Base-by-base conservation (phyloP, 2,113 vertebrate genomes). In the Eublepharis macularius region DNA sequence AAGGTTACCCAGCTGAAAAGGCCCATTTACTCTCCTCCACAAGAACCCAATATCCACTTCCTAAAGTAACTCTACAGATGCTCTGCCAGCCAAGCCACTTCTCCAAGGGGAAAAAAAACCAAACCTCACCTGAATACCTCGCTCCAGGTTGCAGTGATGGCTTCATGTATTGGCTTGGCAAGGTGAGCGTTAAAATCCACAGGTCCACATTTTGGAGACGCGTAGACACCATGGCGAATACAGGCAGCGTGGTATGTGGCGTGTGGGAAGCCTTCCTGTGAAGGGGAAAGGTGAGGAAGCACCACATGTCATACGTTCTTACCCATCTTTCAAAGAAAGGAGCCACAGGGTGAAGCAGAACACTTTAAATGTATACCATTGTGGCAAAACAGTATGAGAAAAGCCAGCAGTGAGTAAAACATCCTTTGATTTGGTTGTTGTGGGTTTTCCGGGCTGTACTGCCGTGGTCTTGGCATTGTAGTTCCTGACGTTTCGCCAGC, bases 151-250 rank as follows among this genome's bases (percentile, higher is more conserved):
- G 21, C 17, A 29, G 41, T 39, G 3, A 88, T 16, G 17, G 45
- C 54, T 26, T 24, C 45, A 24, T 41, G 29, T 24, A 91, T 51
- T 2, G 89, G 90, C 3, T 39, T 32, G 1, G 87, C 51, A 2
- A 91, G 86, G 2, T 68, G 32, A 14, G 76, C 78, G 19, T 91
- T 91, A 81, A 91, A 91, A 79, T 91, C 90, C 29, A 91, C 57
- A 24, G 21, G 14, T 9, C 82, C 76, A 26, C 21, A 51, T 0
- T 47, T 60, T 2, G 80, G 49, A 29, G 90, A 88, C 51, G 76
- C 57, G 65, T 86, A 91, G 45, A 57, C 54, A 9, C 90, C 90
- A 2, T 41, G 77, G 12, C 82, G 90, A 8, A 26, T 47, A 3
- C 90, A 91, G 6, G 41, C 49, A 0, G 90, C 90, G 0, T 34